Evolutionary conservation across 2,888 invertebrate species (phyloP), one percentile per base, ranked within the genome.

Genomic region (Lasius platythorax): DNA sequence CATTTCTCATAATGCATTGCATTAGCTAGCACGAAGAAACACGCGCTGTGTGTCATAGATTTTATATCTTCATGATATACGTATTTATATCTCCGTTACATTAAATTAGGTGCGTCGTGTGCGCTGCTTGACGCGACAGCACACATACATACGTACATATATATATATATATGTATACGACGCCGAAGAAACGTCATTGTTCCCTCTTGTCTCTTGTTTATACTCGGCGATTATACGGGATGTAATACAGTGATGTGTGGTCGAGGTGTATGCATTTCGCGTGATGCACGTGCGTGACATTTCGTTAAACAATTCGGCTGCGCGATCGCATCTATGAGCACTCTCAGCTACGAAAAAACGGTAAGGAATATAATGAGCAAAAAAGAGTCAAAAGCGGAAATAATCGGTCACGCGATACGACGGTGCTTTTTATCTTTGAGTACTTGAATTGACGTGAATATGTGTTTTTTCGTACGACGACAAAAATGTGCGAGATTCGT

Each of bases 261-360:
- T 4, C 23, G 56, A 75, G n/a, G 3, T 37, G 43, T 33, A 43
- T 53, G 33, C 18, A 12, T 43, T 3, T 50, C 18, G 9, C 6
- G 40, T 70, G 37, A 85, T 87, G 79, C 33, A 53, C 18, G 76
- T 79, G 56, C 70, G 56, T 46, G 46, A 72, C 56, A 46, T 67
- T 28, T 78, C 28, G 30, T 23, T 53, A 50, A 9, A 56, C n/a
- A 37, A 63, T 40, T 68, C 67, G 30, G 23, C 58, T 50, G 70
- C 56, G n/a, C 78, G 58, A 53, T 58, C 64, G 78, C 46, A 90
- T 87, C 75, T 86, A 89, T 89, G 90, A 89, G 73, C 82, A 78
- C 66, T 79, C 15, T 50, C 18, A 61, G 40, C 18, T 15, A 68
- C 12, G 3, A 28, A 83, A 86, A 28, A 83, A 86, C 79, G 88